Conservation (phyloP, 2,888 invertebrate genomes). For the Drosophila diplacantha region DNA sequence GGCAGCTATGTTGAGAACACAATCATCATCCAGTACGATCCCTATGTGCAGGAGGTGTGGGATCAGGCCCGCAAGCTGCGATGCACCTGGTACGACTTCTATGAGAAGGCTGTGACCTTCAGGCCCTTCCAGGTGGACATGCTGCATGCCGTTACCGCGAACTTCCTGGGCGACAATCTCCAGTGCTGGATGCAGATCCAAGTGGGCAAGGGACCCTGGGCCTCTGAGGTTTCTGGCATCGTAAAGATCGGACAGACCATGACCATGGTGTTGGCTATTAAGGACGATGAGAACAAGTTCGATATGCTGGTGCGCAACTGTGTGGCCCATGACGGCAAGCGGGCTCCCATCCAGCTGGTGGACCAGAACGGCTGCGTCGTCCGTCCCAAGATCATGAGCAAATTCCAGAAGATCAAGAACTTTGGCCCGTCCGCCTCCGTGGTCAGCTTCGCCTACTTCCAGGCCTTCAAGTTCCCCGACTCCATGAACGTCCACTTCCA, state of each 20-base stretch:
- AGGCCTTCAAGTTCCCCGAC: slow-evolving; percentile 97
- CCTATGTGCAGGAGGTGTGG: slow-evolving; percentile 96
- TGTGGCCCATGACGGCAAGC: slow-evolving; percentile 95
- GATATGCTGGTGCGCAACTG: slow-evolving; percentile 96
- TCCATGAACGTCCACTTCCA: slow-evolving; percentile 99
- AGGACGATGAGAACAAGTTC: slow-evolving; percentile 96
- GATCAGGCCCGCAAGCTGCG: slow-evolving; percentile 93
- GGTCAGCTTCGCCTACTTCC: slow-evolving; percentile 96
- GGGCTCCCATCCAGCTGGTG: slow-evolving; percentile 94
- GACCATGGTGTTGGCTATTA: slow-evolving; percentile 97
- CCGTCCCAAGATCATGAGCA: slow-evolving; percentile 95
- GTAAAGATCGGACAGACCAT: slow-evolving; percentile 97
- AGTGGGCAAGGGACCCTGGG: slow-evolving; percentile 97
- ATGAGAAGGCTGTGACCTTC: slow-evolving; percentile 96
- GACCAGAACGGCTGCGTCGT: slow-evolving; percentile 96
- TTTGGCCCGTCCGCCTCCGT: slow-evolving; percentile 96
- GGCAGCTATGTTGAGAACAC: slow-evolving; percentile 97
- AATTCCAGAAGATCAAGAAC: slow-evolving; percentile 97
- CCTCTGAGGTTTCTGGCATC: slow-evolving; percentile 96
- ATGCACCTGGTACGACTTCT: slow-evolving; percentile 97
- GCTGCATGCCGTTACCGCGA: slow-evolving; percentile 95
- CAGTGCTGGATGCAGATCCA: slow-evolving; percentile 99
- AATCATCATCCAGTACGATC: slow-evolving; percentile 96
- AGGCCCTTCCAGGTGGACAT: slow-evolving; percentile 97
- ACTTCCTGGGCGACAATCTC: slow-evolving; percentile 95